phyloP scores from a whole-genome alignment of 2,797 vertebrate species.

The Petrocephalus schoutedeni region DNA sequence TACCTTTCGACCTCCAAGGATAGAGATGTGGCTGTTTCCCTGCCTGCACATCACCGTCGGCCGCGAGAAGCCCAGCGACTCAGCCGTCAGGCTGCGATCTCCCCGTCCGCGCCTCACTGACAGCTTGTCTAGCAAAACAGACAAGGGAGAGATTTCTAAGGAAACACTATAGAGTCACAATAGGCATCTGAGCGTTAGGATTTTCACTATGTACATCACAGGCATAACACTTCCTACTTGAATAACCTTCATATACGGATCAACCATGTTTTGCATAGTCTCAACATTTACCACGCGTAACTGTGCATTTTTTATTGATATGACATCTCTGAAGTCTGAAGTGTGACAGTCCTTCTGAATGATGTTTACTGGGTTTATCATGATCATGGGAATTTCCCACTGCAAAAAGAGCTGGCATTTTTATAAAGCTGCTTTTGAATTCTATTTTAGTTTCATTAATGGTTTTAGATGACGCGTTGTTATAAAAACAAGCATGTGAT shows the following conservation, averaged over 20 bases:
- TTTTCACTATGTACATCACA: not conserved
- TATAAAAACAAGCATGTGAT: conserved; percentile 39
- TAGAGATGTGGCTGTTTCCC: conserved; percentile 3
- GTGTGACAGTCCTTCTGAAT: not conserved
- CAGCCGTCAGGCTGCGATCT: not conserved
- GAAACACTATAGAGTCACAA: not conserved
- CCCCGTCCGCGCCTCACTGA: not conserved
- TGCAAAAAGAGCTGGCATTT: not conserved
- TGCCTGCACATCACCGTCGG: not conserved
- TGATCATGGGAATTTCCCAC: not conserved
- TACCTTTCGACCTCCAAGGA: not conserved
- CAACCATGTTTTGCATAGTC: not conserved
- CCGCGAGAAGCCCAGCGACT: not conserved
- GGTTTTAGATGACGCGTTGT: not conserved
- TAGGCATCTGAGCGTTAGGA: not conserved
- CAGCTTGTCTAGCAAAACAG: not conserved
- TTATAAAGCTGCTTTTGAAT: not conserved
- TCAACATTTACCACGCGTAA: not conserved
- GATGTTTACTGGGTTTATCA: conserved; percentile 2
- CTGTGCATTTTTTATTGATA: not conserved
- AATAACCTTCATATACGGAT: not conserved
- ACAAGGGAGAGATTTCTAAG: not conserved
- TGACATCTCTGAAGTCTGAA: not conserved
- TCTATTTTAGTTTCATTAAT: not conserved
- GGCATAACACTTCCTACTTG: not conserved